A percentile compares a stretch with the other conserved stretches of the same genome.
These are phyloP conservation scores for Tetragnatha montana DNA, from an alignment of 2,888 invertebrate species.

Conservation along the genomic window DNA sequence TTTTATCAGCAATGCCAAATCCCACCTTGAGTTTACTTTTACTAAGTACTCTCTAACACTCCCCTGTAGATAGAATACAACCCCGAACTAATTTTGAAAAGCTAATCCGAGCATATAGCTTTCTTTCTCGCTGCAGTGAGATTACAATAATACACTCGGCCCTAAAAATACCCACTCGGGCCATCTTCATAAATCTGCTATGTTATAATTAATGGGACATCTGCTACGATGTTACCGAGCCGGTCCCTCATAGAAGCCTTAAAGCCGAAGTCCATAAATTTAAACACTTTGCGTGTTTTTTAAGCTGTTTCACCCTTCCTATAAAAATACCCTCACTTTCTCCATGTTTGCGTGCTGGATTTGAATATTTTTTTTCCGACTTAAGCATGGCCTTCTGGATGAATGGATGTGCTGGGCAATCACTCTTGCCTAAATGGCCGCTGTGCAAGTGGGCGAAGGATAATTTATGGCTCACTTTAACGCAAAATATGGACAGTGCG, in stretches of 20 bases:
- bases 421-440: conserved; percentile 37
- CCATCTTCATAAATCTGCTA: neutral
- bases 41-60: too few species aligned
- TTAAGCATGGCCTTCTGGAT: neutral
- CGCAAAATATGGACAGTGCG: conserved; percentile 26
- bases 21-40: too few species aligned
- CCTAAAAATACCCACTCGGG: neutral
- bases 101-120: neutral
- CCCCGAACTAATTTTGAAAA: too few species aligned
- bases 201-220: neutral
- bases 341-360: conserved; percentile 6
- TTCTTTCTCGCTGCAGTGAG: neutral
- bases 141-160: neutral
- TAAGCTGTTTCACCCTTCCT: neutral
- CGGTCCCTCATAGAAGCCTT: neutral
- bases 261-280: neutral
- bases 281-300: neutral
- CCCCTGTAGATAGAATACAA: too few species aligned
- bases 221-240: neutral
- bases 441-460: conserved; percentile 36
- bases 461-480: conserved; percentile 47
- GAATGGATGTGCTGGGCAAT: conserved; percentile 10
- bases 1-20: too few species aligned
- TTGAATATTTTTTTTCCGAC: neutral
- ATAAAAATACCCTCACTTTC: neutral